Base-by-base conservation (phyloP, 2,113 vertebrate genomes). In the Strix uralensis region DNA sequence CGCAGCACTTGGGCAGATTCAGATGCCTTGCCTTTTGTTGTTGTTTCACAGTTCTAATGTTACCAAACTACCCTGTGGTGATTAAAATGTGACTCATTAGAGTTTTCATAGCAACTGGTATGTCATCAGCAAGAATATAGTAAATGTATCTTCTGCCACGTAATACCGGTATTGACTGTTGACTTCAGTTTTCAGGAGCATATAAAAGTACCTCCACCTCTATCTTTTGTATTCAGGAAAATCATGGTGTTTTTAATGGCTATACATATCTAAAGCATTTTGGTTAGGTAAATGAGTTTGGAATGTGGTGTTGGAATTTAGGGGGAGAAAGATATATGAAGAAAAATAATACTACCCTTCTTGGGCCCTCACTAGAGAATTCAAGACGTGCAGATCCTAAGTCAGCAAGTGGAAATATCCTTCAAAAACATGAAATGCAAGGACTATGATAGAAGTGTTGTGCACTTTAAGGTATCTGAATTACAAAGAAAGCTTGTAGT, bases 401-500 rank as follows among this genome's bases (percentile, higher is more conserved):
- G 40, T 40, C 42, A 65, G 12, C 44, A 54, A 65, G 52, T 69
- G 30, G 75, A 92, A 85, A 72, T 63, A 52, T 78, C 47, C 74
- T 83, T 92, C 67, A 86, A 38, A 95, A 72, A 34, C 46, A 7
- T 10, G 38, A 26, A 73, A 25, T 57, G 27, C 57, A 65, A 52
- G 51, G 36, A 7, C 70, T 96, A 7, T 66, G 61, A 72, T 65
- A 46, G 49, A 95, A 92, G 71, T 38, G 5, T 51, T 90, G 67
- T 94, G 61, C 81, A 86, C 55, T 94, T 78, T 42, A 69, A 83
- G 88, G 90, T 96, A 32, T 77, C 74, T 47, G 51, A 88, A 29
- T 94, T 94, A 55, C 59, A 91, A 79, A 88, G 83, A 69, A 92
- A 89, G 19, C 87, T 94, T 97, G 71, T 95, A 77, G 94, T 94